Base-by-base conservation (phyloP, 1,140 invertebrate species). In the Caenorhabditis latens region DNA sequence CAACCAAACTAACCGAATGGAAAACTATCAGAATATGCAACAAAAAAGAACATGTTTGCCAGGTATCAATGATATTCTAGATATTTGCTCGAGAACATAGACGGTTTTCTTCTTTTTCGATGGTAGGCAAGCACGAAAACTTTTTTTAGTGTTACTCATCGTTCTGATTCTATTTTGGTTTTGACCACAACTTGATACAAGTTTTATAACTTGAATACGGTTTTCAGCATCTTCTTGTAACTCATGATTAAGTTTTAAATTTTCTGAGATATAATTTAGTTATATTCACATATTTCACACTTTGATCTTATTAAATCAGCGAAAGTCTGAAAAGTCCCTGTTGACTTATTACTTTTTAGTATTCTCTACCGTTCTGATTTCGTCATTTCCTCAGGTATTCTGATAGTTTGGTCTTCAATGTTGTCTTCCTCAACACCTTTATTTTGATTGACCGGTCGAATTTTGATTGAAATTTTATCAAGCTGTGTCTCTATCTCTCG, bases 381-480 rank as follows among this genome's bases (percentile, higher is more conserved):
- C 32, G 32, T 32, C 32, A 32, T 32, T 32, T 32, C 32, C 32
- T 32, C 32, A 32, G 32, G 32, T 32, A 32, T 32, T 32, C 32
- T 32, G 32, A 32, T 32, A 32, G 32, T 8, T n/a, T n/a, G 21
- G 14, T 58, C n/a, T 58, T 58, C 57, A 58, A 58, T 21, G 16
- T 58, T 53, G 9, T 53, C 50, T 13, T 53, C 16, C 9, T 53
- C 50, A 53, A 53, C 50, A 58, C 21, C 4, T n/a, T 9, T 24
- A 16, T 65, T 65, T 14, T 16, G 6, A 40, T 65, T 75, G 67
- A 75, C 67, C 67, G 67, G 67, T 75, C 67, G 67, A 75, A 75
- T 46, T 75, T 75, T 75, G 67, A 75, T 75, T 75, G 21, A 75
- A 75, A 48, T 16, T n/a, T 46, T 75, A 75, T 75, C 67, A 75